Evolutionary conservation across 37 sponge, comb jelly and placozoan genomes (phyloP).

Genomic region (Dysidea cf. avara): DNA sequence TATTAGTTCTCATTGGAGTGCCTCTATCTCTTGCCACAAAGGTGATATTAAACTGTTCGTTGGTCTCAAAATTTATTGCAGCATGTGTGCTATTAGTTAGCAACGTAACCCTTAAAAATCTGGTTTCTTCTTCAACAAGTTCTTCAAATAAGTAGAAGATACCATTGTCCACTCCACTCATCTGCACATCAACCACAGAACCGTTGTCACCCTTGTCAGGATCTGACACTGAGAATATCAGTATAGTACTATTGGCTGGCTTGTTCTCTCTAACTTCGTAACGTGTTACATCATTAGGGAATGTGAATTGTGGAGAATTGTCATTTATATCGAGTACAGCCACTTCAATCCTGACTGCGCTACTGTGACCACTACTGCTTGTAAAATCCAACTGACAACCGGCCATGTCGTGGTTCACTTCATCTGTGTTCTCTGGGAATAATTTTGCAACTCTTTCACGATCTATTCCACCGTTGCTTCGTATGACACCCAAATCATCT

Average conservation of each 20-base stretch:
- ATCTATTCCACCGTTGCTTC: slow-evolving; percentile 29
- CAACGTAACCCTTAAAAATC: too few species aligned
- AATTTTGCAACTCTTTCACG: slow-evolving; percentile 37
- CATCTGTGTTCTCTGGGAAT: background rate
- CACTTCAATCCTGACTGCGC: background rate
- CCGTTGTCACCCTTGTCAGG: slow-evolving; percentile 63
- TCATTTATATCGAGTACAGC: slow-evolving; percentile 61
- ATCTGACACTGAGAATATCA: slow-evolving; percentile 37
- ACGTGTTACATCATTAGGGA: slow-evolving; percentile 19
- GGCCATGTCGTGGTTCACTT: slow-evolving; percentile 4
- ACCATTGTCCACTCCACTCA: slow-evolving; percentile 38
- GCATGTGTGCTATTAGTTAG: background rate
- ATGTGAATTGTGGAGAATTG: slow-evolving; percentile 44
- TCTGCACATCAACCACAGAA: slow-evolving; percentile 35
- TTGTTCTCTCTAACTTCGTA: slow-evolving; percentile 25
- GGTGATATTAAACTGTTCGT: slow-evolving; percentile 33
- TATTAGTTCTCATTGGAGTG: background rate
- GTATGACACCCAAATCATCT: slow-evolving; percentile 6
- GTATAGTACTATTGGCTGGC: slow-evolving; percentile 7
- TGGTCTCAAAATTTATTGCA: slow-evolving; percentile 36
- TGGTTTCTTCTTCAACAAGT: too few species aligned
- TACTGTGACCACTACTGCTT: background rate
- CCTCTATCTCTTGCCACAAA: slow-evolving; percentile 50
- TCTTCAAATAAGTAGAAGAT: slow-evolving; percentile 17
- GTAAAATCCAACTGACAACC: slow-evolving; percentile 22